phyloP scores from a whole-genome alignment of 2,888 invertebrate species.

The Drosophila austrosaltans region DNA sequence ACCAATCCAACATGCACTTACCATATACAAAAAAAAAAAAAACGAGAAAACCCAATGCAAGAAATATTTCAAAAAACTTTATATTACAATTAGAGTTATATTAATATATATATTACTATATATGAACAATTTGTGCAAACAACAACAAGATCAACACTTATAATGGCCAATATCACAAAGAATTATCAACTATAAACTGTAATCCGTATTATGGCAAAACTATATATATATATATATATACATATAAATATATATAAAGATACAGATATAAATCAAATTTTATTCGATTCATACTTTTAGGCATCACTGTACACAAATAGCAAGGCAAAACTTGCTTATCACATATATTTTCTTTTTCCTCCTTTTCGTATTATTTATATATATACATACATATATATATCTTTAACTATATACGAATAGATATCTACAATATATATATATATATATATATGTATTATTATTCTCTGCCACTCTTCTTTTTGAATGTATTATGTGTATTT shows the following conservation, averaged over 20 bases:
- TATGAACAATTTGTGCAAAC: slow-evolving; percentile 48
- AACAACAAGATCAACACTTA: slow-evolving; percentile 49
- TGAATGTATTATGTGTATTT: slow-evolving; percentile 53
- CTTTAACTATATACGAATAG: not conserved
- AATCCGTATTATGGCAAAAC: slow-evolving; percentile 41
- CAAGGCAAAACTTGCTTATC: slow-evolving; percentile 66
- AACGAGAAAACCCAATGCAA: not conserved
- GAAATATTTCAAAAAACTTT: not conserved
- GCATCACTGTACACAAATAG: slow-evolving; percentile 71
- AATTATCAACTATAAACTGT: slow-evolving; percentile 37
- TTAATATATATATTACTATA: slow-evolving; percentile 18
- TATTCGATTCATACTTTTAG: slow-evolving; percentile 64
- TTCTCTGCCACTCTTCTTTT: slow-evolving; percentile 56
- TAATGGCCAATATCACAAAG: slow-evolving; percentile 70
- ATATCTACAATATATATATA: not conserved
- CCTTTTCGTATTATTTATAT: slow-evolving; percentile 49
- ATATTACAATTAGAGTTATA: slow-evolving; percentile 35
- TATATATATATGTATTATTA: not conserved
- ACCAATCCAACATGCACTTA: not conserved
- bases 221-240: slow-evolving; percentile 21
- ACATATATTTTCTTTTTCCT: slow-evolving; percentile 44
- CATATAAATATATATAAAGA: not conserved
- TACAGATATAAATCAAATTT: slow-evolving; percentile 47
- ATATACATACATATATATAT: slow-evolving; percentile 8
- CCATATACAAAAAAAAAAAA: not conserved